Percentiles rank a stretch among this genome's conserved stretches.
phyloP scores from a whole-genome alignment of 2,888 invertebrate species.

The Perizoma flavofasciatum region DNA sequence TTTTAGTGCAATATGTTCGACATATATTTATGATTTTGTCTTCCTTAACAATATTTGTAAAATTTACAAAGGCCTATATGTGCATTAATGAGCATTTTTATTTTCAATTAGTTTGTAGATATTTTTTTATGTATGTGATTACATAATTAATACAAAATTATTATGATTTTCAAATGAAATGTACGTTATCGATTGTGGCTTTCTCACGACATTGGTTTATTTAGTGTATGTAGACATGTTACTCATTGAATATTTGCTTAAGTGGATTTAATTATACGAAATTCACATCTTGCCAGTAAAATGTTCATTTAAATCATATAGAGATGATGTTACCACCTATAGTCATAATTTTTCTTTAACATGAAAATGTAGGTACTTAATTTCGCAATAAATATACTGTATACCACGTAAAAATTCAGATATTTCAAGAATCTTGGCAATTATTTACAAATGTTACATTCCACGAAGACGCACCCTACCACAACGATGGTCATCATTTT shows the following conservation, averaged over 20 bases:
- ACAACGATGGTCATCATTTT: too few relatives aligned
- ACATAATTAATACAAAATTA: constrained; percentile 42
- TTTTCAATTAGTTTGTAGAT: constrained; percentile 52
- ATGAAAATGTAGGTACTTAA: neutral
- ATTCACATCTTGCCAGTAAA: constrained; percentile 2
- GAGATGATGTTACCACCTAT: constrained; percentile 10
- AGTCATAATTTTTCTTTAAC: neutral
- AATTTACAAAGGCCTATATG: constrained; percentile 60
- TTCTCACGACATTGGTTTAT: constrained; percentile 22
- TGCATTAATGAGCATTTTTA: constrained; percentile 61
- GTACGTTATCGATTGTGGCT: constrained; percentile 42
- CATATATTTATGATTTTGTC: constrained; percentile 49
- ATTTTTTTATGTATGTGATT: constrained; percentile 44
- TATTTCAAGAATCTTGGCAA: constrained; percentile 1
- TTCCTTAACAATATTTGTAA: constrained; percentile 56
- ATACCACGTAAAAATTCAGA: neutral
- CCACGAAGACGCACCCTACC: too few relatives aligned
- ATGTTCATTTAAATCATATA: neutral
- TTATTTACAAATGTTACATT: neutral
- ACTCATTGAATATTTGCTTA: constrained; percentile 1
- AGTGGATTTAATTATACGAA: constrained; percentile 1
- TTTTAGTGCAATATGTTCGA: constrained; percentile 55
- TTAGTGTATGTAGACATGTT: constrained; percentile 26
- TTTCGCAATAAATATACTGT: neutral
- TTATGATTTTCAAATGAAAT: constrained; percentile 48